Evolutionary conservation across 2,888 invertebrate species (phyloP).

Genomic region (Nomada ruficornis): DNA sequence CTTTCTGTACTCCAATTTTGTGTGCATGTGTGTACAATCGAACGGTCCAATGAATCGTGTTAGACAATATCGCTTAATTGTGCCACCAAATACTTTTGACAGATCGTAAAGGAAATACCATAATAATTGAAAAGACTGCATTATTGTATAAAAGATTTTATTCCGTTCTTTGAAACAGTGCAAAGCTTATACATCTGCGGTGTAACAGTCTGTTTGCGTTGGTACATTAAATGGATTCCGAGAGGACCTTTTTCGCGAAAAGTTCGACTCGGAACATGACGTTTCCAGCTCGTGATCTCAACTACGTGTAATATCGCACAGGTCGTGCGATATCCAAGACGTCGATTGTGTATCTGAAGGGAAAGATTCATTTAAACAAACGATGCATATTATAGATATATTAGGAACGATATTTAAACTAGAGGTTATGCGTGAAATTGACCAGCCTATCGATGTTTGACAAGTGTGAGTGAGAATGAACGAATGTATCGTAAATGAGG

Average conservation of each 20-base stretch:
- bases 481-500: background rate
- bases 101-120: background rate
- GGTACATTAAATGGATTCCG: slow-evolving; percentile 68
- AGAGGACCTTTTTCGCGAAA: slow-evolving; percentile 45
- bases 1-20: background rate
- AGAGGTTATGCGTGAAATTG: slow-evolving; percentile 29
- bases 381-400: slow-evolving; percentile 58
- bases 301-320: slow-evolving; percentile 69
- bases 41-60: slow-evolving; percentile 30
- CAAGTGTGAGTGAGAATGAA: background rate
- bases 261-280: slow-evolving; percentile 66
- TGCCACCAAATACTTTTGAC: slow-evolving; percentile 7
- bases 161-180: slow-evolving; percentile 50
- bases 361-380: slow-evolving; percentile 50
- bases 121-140: background rate
- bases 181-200: slow-evolving; percentile 63
- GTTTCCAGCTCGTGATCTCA: slow-evolving; percentile 82
- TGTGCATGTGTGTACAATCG: background rate
- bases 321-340: slow-evolving; percentile 66
- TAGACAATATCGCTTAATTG: slow-evolving; percentile 24
- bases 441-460: slow-evolving; percentile 26
- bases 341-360: slow-evolving; percentile 63
- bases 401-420: slow-evolving; percentile 48
- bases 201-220: slow-evolving; percentile 64
- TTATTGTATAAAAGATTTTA: background rate